Evolutionary conservation across 2,888 invertebrate species (phyloP), one percentile per base, ranked within the genome.

Genomic region (Rhagium mordax): DNA sequence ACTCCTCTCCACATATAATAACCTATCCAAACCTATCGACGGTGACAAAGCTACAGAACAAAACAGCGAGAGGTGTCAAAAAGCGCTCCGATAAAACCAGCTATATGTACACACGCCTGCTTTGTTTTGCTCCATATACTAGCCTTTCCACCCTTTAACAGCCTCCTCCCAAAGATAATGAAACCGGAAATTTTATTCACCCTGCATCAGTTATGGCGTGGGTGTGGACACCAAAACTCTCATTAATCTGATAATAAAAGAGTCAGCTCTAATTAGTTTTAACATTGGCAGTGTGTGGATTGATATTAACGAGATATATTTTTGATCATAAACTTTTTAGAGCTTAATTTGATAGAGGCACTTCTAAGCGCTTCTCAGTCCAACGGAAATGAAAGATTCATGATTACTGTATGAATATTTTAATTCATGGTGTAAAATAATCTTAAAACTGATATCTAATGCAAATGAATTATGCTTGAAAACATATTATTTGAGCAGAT

Each of bases 1-100:
- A 72, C 61, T 72, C 57, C 72, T 68, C 67, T 53, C 67, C 48
- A 62, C 57, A 51, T 62, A 62, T 68, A 68, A 68, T 68, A 69
- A 72, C 72, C 67, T 66, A 71, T 60, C 60, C 66, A 29, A 53
- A 18, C 18, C 47, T 65, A 29, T 57, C 60, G 60, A 49, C 51
- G 69, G 49, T 48, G 69, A 68, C 55, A 24, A 48, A 69, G 41
- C 65, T n/a, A 47, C 6, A 51, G 65, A 27, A 51, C 65, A 51
- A 29, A 65, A 65, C 65, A 65, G 33, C 65, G 53, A 29, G 29
- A 21, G 65, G 65, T 65, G 65, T 65, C 65, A 69, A 60, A 69
- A 60, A 49, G 69, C 49, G n/a, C 33, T n/a, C 57, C 15, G 69
- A 69, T 69, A 69, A 69, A 69, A 60, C 55, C 69, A 20, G 47